Base-by-base conservation (phyloP, 92 coral and sea anemone species). In the Muricea muricata region DNA sequence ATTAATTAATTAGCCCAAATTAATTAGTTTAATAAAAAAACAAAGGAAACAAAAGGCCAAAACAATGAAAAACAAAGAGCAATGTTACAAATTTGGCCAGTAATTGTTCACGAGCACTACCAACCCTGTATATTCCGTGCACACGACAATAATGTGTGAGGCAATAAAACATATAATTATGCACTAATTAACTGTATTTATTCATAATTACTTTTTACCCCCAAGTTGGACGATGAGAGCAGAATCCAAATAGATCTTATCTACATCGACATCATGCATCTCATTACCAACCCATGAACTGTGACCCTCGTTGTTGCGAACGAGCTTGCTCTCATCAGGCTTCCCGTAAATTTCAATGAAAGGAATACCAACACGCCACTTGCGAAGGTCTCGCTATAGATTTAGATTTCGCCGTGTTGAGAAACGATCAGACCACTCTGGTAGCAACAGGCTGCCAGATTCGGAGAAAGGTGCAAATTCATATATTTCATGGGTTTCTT, bases 361-460 rank as follows among this genome's bases (percentile, higher is more conserved):
- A 2, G 92, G 92, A 57, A 86, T 80, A 42, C 92, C 92, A 50
- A 81, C 78, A 0, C 91, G 85, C 91, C 91, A 87, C 41, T 68
- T 63, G 39, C 85, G 85, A 84, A 8, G 40, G 14, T 9, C 14
- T 45, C 50, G 50, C 14, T 8, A 45, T 45, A 17, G 50, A 37
- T 78, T 50, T 45, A 17, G 50, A 37, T 78, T 50, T 32, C 20
- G 24, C 33, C 46, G 73, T 8, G 5, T 28, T 3, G 35, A 34
- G 4, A 75, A 21, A 40, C 17, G 1, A 45, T 45, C 50, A 12
- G 50, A 45, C 50, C 50, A 45, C 14, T 45, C 50, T 13, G 50
- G 50, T 45, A 45, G 14, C 14, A 17, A 12, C 9, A 17, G 50
- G 1, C 14, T 1, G 15, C 14, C 9, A 13, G 14, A 45, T 9